Evolutionary conservation across 2,797 vertebrate genomes (phyloP).

Genomic region (Pagetopsis macropterus): DNA sequence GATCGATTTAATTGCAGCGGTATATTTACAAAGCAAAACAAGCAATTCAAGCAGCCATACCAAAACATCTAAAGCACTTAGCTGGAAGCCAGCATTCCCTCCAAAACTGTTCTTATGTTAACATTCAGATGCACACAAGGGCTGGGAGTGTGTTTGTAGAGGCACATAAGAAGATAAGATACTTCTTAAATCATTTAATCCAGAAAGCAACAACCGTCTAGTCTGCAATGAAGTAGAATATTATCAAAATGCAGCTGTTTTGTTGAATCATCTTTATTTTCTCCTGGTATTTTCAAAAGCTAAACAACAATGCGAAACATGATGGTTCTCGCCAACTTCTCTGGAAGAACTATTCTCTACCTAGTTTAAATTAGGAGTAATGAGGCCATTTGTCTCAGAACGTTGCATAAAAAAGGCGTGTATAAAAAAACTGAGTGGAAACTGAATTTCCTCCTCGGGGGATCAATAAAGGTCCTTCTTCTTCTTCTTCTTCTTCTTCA

Average conservation of each 20-base stretch:
- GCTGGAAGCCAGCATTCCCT: slow-evolving; percentile 2
- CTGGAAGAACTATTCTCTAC: slow-evolving; percentile 48
- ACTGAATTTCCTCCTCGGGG: too few species aligned
- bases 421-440: not conserved
- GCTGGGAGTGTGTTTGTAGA: slow-evolving; percentile 25
- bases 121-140: slow-evolving; percentile 6
- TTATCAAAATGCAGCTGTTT: not conserved
- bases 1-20: slow-evolving; percentile 51
- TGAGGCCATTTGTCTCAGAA: slow-evolving; percentile 77
- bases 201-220: not conserved
- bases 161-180: not conserved
- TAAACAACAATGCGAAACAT: slow-evolving; percentile 12
- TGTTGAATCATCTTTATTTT: slow-evolving; percentile 9
- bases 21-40: slow-evolving; percentile 55
- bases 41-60: slow-evolving; percentile 29
- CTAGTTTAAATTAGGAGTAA: slow-evolving; percentile 69
- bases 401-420: not conserved
- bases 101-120: not conserved
- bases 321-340: slow-evolving; percentile 36
- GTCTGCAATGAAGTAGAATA: slow-evolving; percentile 2
- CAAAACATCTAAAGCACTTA: slow-evolving; percentile 28
- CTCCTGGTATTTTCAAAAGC: slow-evolving; percentile 27
- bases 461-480: too few species aligned
- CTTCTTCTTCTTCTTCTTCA: not conserved
- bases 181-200: not conserved